A percentile compares a stretch with the other conserved stretches of the same genome.
phyloP scores from a whole-genome alignment of 2,888 invertebrate genomes.

The Limnephilus marmoratus region DNA sequence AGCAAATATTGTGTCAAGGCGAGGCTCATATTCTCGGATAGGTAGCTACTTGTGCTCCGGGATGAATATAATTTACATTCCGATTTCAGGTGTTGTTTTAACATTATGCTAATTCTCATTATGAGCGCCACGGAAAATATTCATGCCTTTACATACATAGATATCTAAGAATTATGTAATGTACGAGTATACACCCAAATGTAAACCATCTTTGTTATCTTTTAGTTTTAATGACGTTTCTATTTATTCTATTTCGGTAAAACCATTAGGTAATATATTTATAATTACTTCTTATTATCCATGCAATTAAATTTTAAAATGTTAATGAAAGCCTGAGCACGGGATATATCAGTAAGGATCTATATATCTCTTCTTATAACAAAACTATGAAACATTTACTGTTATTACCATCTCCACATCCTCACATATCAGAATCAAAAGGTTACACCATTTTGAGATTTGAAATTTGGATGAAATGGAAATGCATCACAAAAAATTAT shows the following conservation, averaged over 20 bases:
- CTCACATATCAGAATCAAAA: no score
- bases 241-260: neutral
- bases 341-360: no score
- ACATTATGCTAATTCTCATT: neutral
- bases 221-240: neutral
- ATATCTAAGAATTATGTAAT: neutral
- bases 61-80: slow-evolving; percentile 2
- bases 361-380: no score
- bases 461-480: no score
- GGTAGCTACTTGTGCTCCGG: neutral
- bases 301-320: no score
- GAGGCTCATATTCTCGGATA: neutral
- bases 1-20: slow-evolving; percentile 11
- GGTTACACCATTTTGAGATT: no score
- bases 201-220: neutral
- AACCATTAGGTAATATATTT: neutral
- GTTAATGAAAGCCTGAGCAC: no score
- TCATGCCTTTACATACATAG: neutral
- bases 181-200: neutral
- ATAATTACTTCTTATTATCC: no score
- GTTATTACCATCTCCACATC: no score
- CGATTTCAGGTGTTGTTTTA: slow-evolving; percentile 2
- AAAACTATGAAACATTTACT: no score
- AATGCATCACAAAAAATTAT: no score
- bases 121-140: neutral